Base-by-base conservation (phyloP, 2,888 invertebrate species). In the Phoenoteleia sp. region DNA sequence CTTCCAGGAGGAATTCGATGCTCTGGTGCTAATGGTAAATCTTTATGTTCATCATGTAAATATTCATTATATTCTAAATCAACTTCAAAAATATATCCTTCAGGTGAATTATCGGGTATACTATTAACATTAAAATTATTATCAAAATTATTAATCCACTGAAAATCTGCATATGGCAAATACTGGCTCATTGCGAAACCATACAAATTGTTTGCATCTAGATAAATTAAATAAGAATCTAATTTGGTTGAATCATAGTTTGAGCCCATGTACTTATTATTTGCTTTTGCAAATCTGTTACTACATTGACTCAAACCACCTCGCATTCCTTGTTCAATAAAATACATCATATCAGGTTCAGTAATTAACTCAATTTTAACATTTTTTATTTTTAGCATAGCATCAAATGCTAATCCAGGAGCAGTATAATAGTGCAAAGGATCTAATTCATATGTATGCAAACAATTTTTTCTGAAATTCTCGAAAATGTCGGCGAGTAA, bases 351-450 rank as follows among this genome's bases (percentile, higher is more conserved):
- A 56, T 76, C 76, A 7, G 66, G 56, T 33, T 56, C 42, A 9
- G 56, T 66, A 5, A 76, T 21, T 19, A 66, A 17, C 36, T 76
- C 56, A 15, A 76, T 19, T 36, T 66, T n/a, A 19, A 76, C 66
- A 39, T 21, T n/a, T 7, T 58, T 45, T n/a, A 13, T 47, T 21
- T 72, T 72, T 23, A 72, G 23, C 72, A 72, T 60, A 3, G 60
- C 58, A 49, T 76, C 76, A 17, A 64, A 56, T 3, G 64, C 39
- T 42, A 56, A 56, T 11, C 56, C 21, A 6, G 67, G 67, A 4
- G 66, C 64, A 4, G 76, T 33, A 2, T 9, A 33, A 33, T 33
- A 33, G 11, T 33, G 5, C 11, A 33, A 9, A 4, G 33, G 33
- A 33, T 33, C 33, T 33, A 33, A 33, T 9, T 9, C 11, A 33